These are phyloP conservation scores for Plecotus auritus DNA, from an alignment of 2,113 vertebrate genomes.

Conservation along the genomic window DNA sequence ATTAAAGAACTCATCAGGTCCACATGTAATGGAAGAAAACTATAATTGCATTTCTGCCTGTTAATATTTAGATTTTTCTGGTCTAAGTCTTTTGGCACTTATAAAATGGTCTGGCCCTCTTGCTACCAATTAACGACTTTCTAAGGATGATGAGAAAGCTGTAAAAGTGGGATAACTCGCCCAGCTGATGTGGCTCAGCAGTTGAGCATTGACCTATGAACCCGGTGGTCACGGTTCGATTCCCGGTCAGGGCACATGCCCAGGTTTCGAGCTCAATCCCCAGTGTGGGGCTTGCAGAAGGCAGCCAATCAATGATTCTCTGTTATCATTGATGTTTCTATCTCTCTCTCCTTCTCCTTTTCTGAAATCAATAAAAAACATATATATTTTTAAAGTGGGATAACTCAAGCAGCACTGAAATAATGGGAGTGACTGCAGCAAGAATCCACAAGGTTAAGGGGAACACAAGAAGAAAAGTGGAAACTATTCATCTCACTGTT, in stretches of 20 bases:
- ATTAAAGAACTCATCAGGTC: not conserved
- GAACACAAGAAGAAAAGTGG: not conserved
- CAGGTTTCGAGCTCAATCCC: no score
- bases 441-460: not conserved
- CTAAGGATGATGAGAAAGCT: not conserved
- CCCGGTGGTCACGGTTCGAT: no score
- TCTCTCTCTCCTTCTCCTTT: no score
- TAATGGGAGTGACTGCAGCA: not conserved
- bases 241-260: no score
- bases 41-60: not conserved
- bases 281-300: no score
- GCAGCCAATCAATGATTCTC: no score
- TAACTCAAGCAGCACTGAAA: not conserved
- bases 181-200: no score
- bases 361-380: no score
- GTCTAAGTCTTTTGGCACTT: conserved; percentile 19
- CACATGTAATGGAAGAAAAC: not conserved
- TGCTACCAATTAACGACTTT: not conserved
- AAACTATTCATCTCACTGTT: not conserved
- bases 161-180: not conserved
- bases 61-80: conserved; percentile 11
- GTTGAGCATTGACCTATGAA: no score
- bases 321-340: no score
- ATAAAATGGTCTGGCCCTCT: not conserved
- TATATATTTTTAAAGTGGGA: not conserved